Evolutionary conservation across 1,140 invertebrate species (phyloP).

Genomic region (Pseudoatta argentina): DNA sequence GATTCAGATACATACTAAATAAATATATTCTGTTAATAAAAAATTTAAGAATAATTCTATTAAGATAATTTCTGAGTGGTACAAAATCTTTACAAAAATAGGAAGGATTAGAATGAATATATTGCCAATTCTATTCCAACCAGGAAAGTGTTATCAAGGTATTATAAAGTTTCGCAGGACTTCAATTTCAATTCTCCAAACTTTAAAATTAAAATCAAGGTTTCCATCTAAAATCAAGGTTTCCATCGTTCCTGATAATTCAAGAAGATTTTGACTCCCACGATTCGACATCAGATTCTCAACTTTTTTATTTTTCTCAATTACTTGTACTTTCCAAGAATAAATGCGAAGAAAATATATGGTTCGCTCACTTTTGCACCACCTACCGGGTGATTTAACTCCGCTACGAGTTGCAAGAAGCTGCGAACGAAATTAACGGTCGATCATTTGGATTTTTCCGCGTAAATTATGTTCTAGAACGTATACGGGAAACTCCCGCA

Average conservation of each 20-base stretch:
- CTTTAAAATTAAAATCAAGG: conserved; percentile 53
- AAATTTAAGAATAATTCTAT: not conserved
- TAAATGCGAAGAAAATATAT: conserved; percentile 26
- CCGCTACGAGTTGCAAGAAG: conserved; percentile 33
- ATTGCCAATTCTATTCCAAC: not conserved
- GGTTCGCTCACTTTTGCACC: conserved; percentile 12
- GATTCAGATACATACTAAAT: not conserved
- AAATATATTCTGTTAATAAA: not conserved
- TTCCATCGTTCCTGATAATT: conserved; percentile 27
- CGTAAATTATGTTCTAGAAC: conserved; percentile 46
- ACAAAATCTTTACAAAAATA: not conserved
- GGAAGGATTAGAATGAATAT: not conserved
- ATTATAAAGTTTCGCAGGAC: conserved; percentile 20
- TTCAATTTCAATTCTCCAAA: conserved; percentile 51
- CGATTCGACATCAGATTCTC: conserved; percentile 11
- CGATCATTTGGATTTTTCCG: conserved; percentile 56
- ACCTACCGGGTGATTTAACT: conserved; percentile 45
- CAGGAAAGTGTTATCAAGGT: not conserved
- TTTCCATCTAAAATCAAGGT: conserved; percentile 50
- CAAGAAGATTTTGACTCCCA: conserved; percentile 30
- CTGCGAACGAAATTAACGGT: conserved; percentile 57
- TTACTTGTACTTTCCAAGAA: conserved; percentile 6
- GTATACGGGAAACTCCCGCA: conserved; percentile 42
- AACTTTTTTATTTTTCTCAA: conserved; percentile 27
- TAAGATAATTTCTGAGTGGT: not conserved